Evolutionary conservation across 2,797 vertebrate species (phyloP).

Genomic region (Cossypha niveicapilla): DNA sequence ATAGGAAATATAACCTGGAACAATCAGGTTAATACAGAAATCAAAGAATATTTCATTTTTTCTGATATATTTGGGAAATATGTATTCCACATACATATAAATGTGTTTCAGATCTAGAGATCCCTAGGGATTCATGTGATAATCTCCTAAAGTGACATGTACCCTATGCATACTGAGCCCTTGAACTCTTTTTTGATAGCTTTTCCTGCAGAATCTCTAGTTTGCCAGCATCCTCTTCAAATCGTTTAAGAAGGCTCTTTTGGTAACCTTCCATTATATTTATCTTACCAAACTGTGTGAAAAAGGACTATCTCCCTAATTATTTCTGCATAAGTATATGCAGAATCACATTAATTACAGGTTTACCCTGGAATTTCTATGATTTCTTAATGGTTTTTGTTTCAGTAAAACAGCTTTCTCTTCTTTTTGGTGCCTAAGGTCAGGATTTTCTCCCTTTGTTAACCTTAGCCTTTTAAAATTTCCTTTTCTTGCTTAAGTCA

Average conservation of each 20-base stretch:
- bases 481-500: not conserved
- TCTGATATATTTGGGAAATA: not conserved
- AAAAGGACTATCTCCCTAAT: not conserved
- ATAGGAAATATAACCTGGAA: not conserved
- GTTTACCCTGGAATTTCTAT: not conserved
- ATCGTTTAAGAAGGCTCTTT: not conserved
- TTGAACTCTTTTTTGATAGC: not conserved
- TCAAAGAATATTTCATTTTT: not conserved
- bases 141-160: not conserved
- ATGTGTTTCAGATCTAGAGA: not conserved
- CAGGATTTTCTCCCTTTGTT: not conserved
- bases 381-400: not conserved
- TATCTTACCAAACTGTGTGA: not conserved
- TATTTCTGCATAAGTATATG: not conserved
- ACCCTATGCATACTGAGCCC: not conserved
- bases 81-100: not conserved
- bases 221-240: not conserved
- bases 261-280: not conserved
- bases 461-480: not conserved
- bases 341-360: not conserved
- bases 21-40: not conserved
- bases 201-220: not conserved
- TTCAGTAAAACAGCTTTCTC: not conserved
- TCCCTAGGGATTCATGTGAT: not conserved
- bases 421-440: not conserved